Conservation (phyloP, 1,140 invertebrate species). For the Anastatus disparis region DNA sequence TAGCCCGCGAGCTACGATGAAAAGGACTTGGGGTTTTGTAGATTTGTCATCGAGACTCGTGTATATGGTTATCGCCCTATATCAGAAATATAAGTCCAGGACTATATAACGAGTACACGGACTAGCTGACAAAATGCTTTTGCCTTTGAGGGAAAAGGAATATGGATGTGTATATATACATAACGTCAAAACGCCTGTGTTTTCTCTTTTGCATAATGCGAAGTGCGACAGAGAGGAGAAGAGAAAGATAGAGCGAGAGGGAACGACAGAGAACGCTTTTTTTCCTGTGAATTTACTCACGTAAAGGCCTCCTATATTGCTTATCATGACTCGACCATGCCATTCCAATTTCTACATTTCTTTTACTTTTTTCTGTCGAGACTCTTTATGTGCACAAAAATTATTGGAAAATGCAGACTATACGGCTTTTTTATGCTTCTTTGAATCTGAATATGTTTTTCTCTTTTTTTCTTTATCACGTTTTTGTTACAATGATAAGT, state of each 20-base stretch:
- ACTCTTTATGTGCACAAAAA: neutral
- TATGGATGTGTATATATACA: too few relatives aligned
- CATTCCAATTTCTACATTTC: slow-evolving; percentile 10
- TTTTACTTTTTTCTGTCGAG: neutral
- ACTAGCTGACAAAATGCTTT: slow-evolving; percentile 37
- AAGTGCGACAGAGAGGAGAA: too few relatives aligned
- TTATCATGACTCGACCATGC: slow-evolving; percentile 9
- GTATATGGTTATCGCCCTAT: slow-evolving; percentile 36
- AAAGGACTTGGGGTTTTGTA: slow-evolving; percentile 44
- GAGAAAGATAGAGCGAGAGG: too few relatives aligned
- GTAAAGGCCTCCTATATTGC: slow-evolving; percentile 22
- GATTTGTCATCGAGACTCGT: slow-evolving; percentile 47
- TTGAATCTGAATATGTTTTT: too few relatives aligned
- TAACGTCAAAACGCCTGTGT: slow-evolving; percentile 32
- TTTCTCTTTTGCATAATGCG: slow-evolving; percentile 32
- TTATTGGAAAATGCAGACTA: neutral
- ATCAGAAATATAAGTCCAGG: too few relatives aligned
- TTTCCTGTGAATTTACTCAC: slow-evolving; percentile 14
- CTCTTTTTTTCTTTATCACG: too few relatives aligned
- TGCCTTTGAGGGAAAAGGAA: slow-evolving; percentile 27
- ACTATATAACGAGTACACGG: neutral
- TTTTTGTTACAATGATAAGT: too few relatives aligned
- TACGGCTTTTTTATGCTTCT: too few relatives aligned
- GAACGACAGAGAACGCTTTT: slow-evolving; percentile 8
- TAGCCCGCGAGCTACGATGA: slow-evolving; percentile 35